These are phyloP conservation scores for Thoracochromis brauschi DNA, from an alignment of 2,113 vertebrate species.

Conservation along the genomic window DNA sequence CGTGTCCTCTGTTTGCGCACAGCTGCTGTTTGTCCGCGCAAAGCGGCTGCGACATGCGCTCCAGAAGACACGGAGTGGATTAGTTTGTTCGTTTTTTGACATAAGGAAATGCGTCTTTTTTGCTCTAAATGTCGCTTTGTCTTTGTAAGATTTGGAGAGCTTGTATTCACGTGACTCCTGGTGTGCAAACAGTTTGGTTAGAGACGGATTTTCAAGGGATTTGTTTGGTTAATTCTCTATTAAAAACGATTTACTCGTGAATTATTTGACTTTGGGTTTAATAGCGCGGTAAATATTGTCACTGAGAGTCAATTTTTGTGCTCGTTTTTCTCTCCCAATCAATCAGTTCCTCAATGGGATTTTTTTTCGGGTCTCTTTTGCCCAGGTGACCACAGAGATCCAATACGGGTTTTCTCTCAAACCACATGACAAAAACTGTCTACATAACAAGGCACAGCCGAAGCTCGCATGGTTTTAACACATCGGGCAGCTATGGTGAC, in stretches of 20 bases:
- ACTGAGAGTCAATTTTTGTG: accelerated
- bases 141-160: accelerated
- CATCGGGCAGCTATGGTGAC: neutral
- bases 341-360: neutral
- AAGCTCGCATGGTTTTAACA: accelerated
- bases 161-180: slow-evolving; percentile 1
- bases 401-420: slow-evolving; percentile 71
- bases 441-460: neutral
- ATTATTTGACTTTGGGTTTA: neutral
- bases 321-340: neutral
- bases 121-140: neutral
- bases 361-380: neutral
- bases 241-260: accelerated
- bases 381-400: slow-evolving; percentile 71
- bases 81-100: neutral
- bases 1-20: slow-evolving; percentile 1
- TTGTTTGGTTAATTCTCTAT: neutral
- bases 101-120: neutral
- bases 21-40: slow-evolving; percentile 55
- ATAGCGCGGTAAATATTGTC: no score
- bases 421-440: slow-evolving; percentile 63
- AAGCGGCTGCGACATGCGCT: slow-evolving; percentile 41
- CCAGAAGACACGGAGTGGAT: slow-evolving; percentile 67
- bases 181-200: neutral
- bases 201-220: neutral